Percentiles rank a stretch among this genome's conserved stretches.
Evolutionary conservation across 2,113 vertebrate genomes (phyloP).

Genomic region (Canis aureus): DNA sequence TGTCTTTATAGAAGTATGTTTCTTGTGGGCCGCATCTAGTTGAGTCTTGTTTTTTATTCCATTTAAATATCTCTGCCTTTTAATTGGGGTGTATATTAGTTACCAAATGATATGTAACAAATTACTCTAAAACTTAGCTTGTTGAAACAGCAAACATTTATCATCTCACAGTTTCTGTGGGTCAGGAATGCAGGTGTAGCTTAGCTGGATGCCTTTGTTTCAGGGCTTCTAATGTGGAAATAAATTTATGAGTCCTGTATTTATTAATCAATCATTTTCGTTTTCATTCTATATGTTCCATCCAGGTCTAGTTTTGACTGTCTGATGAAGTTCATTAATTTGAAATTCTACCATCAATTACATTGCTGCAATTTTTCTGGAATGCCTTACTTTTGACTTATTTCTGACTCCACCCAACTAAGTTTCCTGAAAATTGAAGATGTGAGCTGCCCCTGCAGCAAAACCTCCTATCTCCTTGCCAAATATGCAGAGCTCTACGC

Average conservation of each 20-base stretch:
- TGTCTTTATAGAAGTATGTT: not conserved
- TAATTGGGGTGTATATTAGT: not conserved
- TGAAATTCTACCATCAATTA: not conserved
- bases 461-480: not conserved
- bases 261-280: not conserved
- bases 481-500: not conserved
- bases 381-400: constrained; percentile 8
- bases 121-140: not conserved
- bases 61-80: not conserved
- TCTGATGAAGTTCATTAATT: not conserved
- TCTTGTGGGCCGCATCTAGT: not conserved
- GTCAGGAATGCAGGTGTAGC: not conserved
- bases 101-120: not conserved
- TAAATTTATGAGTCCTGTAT: not conserved
- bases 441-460: not conserved
- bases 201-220: not conserved
- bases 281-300: not conserved
- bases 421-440: constrained; percentile 2
- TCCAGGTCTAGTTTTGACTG: not conserved
- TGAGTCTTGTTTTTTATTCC: not conserved
- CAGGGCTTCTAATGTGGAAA: not conserved
- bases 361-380: not conserved
- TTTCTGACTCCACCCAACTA: not conserved
- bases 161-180: not conserved
- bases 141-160: not conserved